A percentile compares a stretch with the other conserved stretches of the same genome.
These are phyloP conservation scores for Lampris incognitus DNA, from an alignment of 2,113 vertebrate genomes.

Conservation along the genomic window DNA sequence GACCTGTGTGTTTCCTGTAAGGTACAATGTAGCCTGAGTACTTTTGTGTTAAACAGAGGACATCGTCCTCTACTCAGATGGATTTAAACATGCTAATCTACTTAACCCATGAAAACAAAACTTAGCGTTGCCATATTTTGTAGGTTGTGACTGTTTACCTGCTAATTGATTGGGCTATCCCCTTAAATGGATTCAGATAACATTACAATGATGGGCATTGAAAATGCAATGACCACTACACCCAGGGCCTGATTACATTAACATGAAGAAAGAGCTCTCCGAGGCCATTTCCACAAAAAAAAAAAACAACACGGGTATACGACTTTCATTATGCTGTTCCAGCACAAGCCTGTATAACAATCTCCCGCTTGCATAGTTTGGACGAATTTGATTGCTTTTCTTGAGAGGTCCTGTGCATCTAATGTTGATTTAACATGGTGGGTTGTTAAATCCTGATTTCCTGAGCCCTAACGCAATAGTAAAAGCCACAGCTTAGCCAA, in stretches of 20 bases:
- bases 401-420: background rate
- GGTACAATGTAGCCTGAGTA: no score
- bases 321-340: background rate
- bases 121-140: no score
- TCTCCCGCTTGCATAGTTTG: background rate
- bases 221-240: background rate
- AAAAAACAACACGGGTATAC: background rate
- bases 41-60: no score
- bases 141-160: background rate
- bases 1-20: no score
- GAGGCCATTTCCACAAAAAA: background rate
- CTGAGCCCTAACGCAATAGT: background rate
- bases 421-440: background rate
- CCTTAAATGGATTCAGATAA: background rate
- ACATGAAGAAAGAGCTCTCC: slow-evolving; percentile 8
- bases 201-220: background rate
- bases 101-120: no score
- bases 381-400: background rate
- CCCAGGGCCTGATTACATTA: background rate
- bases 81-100: no score
- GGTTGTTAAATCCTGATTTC: background rate
- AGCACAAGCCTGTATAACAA: background rate
- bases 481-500: background rate
- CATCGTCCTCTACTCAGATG: no score
- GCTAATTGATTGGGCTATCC: background rate